Conservation (phyloP, 2,797 vertebrate genomes). For the Potorous gilbertii region DNA sequence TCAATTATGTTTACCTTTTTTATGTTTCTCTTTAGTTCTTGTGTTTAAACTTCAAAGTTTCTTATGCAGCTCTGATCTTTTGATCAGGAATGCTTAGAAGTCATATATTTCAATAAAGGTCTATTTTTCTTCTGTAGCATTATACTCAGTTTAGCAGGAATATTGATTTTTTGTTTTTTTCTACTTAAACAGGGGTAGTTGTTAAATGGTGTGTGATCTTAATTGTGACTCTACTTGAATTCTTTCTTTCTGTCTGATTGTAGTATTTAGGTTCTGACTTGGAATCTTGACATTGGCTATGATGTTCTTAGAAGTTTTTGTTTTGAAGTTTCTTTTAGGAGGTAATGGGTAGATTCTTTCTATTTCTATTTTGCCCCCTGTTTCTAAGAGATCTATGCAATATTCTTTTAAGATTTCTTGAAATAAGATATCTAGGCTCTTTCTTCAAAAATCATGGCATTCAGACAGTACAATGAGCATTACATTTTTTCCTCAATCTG, state of each 20-base stretch:
- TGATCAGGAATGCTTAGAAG: neutral
- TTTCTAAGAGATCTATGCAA: neutral
- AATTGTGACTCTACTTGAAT: neutral
- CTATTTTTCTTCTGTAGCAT: neutral
- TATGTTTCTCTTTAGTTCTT: neutral
- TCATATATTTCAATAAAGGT: neutral
- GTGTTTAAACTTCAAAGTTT: neutral
- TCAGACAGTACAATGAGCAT: neutral
- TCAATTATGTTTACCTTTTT: neutral
- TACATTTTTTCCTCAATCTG: neutral
- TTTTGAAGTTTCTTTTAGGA: neutral
- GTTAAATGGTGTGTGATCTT: neutral
- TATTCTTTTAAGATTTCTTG: neutral
- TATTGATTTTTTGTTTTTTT: neutral
- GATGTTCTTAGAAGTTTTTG: neutral
- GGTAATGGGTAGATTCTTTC: neutral
- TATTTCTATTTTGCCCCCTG: neutral
- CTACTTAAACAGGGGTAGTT: neutral
- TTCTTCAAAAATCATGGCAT: neutral
- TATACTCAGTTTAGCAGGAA: neutral
- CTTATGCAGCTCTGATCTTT: neutral
- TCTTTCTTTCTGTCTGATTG: neutral
- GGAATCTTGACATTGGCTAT: neutral
- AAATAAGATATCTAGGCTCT: neutral
- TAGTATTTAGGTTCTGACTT: neutral